Evolutionary conservation across 2,113 vertebrate genomes (phyloP).

Genomic region (Heloderma charlesbogerti): DNA sequence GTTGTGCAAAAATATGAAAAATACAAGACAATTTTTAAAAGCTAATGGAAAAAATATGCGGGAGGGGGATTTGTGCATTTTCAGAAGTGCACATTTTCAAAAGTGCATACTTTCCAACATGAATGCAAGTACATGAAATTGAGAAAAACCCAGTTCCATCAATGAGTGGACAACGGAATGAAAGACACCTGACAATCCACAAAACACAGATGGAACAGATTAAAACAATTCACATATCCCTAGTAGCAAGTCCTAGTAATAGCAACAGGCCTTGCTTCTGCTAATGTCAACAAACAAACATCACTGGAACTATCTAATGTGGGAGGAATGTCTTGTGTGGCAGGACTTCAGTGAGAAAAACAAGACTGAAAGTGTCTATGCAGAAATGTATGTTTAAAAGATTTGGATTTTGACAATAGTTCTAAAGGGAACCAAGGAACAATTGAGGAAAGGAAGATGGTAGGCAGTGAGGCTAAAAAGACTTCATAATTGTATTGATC

Average conservation of each 20-base stretch:
- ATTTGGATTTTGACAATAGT: background rate
- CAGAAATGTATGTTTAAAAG: background rate
- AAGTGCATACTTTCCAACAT: no score
- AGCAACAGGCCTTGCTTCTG: background rate
- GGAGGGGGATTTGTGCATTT: no score
- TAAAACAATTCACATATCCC: background rate
- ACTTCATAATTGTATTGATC: conserved; percentile 20
- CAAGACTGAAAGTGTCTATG: background rate
- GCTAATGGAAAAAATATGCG: no score
- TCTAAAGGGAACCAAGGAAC: background rate
- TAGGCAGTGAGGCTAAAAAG: background rate
- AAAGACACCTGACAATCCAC: no score
- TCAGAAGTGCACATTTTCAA: no score
- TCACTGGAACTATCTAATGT: background rate
- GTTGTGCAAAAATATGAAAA: no score
- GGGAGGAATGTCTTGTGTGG: background rate
- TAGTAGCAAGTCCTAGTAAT: background rate
- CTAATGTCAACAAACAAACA: background rate
- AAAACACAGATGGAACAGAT: no score
- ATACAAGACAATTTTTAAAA: no score
- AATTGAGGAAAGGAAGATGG: background rate
- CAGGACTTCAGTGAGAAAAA: background rate
- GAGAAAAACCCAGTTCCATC: no score
- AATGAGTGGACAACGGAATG: no score
- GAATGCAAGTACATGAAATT: background rate